Percentiles rank a stretch among this genome's conserved stretches.
phyloP scores from a whole-genome alignment of 2,888 invertebrate genomes.

The Stenotaenia linearis region DNA sequence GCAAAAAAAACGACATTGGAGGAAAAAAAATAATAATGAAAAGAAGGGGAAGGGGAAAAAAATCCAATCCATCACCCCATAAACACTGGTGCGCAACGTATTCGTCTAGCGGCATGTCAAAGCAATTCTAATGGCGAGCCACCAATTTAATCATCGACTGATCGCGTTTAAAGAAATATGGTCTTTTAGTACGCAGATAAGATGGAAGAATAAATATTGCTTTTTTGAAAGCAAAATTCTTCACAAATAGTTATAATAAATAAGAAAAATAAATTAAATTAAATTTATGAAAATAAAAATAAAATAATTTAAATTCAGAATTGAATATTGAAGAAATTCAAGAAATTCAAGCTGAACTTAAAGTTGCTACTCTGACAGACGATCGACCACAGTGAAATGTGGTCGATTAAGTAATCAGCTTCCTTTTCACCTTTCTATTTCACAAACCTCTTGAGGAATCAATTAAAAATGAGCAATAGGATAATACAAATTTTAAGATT shows the following conservation, averaged over 20 bases:
- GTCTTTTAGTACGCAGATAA: neutral
- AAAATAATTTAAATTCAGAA: neutral
- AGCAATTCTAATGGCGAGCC: constrained; percentile 17
- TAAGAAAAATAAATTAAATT: too few relatives aligned
- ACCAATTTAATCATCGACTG: constrained; percentile 1
- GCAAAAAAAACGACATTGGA: neutral
- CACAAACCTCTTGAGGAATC: neutral
- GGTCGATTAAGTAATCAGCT: neutral
- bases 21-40: neutral
- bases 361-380: neutral
- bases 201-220: neutral
- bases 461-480: neutral
- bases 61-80: constrained; percentile 18
- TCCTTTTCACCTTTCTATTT: neutral
- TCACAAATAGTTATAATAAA: too few relatives aligned
- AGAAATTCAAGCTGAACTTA: neutral
- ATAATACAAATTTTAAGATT: neutral
- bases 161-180: neutral
- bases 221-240: neutral
- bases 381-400: neutral
- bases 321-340: neutral
- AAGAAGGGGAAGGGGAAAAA: neutral
- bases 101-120: constrained; percentile 16
- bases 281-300: too few relatives aligned
- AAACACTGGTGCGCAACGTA: neutral